Percentiles rank a stretch among this genome's conserved stretches.
Conservation (phyloP, 2,888 invertebrate genomes). For the Nomada lathburiana region DNA sequence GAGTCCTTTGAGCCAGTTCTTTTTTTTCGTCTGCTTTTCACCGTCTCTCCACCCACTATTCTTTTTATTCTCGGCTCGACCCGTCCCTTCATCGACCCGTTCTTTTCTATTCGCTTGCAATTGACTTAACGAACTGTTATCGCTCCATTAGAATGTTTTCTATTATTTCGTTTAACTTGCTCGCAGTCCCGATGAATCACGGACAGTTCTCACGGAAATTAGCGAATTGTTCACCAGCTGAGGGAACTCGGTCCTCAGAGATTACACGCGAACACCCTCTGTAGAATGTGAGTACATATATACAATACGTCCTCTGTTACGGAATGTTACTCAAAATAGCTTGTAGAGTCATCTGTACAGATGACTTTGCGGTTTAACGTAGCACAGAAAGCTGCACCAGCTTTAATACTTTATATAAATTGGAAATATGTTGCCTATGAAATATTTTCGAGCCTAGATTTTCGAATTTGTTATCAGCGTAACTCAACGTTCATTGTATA, state of each 20-base stretch:
- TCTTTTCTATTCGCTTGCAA: conserved; percentile 43
- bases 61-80: background rate
- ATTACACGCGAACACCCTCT: conserved; percentile 5
- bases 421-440: too few relatives aligned
- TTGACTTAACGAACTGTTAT: conserved; percentile 57
- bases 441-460: too few relatives aligned
- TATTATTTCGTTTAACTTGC: conserved; percentile 24
- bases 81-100: conserved; percentile 24
- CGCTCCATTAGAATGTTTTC: conserved; percentile 45
- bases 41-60: conserved; percentile 22
- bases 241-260: background rate
- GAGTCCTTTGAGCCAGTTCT: conserved; percentile 65
- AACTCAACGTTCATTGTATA: background rate
- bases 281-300: background rate
- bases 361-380: background rate
- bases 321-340: background rate
- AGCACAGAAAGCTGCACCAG: too few relatives aligned
- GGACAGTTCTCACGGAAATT: conserved; percentile 22
- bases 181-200: conserved; percentile 30
- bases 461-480: background rate
- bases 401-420: too few relatives aligned
- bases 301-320: background rate
- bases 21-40: conserved; percentile 45
- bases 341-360: background rate
- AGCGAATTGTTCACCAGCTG: conserved; percentile 3